Conservation (phyloP, 2,797 vertebrate genomes). For the Sebastes oblongus region DNA sequence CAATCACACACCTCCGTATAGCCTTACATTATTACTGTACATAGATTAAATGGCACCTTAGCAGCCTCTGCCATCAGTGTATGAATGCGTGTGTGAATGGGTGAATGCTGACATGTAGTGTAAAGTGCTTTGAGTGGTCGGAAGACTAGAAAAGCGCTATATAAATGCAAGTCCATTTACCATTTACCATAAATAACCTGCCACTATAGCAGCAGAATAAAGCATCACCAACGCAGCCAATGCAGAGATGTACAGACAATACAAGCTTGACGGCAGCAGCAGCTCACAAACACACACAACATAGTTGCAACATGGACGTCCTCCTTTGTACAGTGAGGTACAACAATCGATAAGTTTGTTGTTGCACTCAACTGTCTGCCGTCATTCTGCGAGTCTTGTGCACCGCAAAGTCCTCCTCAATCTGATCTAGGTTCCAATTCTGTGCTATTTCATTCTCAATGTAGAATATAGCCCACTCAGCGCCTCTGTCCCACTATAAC, state of each 20-base stretch:
- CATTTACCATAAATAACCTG: background rate
- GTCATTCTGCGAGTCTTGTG: background rate
- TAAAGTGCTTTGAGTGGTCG: too few species aligned
- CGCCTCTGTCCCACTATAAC: background rate
- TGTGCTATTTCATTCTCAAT: background rate
- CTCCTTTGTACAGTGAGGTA: background rate
- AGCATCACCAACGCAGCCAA: background rate
- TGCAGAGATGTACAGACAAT: background rate
- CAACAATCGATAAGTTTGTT: background rate
- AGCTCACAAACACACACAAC: background rate
- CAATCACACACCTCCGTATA: background rate
- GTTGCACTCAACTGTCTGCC: background rate
- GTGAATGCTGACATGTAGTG: too few species aligned
- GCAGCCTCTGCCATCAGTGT: too few species aligned
- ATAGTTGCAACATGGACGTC: accelerated
- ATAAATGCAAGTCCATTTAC: too few species aligned
- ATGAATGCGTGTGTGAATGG: too few species aligned
- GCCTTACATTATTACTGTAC: background rate
- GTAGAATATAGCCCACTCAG: background rate
- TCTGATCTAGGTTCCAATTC: background rate
- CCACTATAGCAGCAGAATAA: background rate
- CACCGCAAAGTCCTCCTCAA: background rate
- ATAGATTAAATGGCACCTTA: background rate
- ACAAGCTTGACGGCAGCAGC: background rate
- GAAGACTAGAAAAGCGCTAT: too few species aligned